Evolutionary conservation across 92 coral and sea anemone species (phyloP), one percentile per base, ranked within the genome.

Genomic region (Zoanthus sansibaricus): DNA sequence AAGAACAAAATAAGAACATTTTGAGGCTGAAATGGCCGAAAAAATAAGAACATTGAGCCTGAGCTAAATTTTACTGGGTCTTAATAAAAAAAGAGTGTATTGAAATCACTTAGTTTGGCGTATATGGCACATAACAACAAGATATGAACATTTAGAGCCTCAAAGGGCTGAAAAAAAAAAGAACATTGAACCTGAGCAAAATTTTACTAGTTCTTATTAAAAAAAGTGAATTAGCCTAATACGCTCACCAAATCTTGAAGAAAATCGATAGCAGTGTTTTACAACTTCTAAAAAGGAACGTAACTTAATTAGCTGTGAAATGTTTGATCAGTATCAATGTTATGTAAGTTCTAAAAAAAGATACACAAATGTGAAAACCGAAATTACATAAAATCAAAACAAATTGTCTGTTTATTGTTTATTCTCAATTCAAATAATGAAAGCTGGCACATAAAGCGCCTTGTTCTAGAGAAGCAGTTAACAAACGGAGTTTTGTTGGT

Each of bases 391-490:
- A 49, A 18, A 30, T 9, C 10, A 45, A 79, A 64, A 79, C 49
- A 12, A 47, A 46, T 37, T 16, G 18, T n/a, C 66, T 47, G 21
- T 42, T 48, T 18, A 17, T 18, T 16, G 13, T 80, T 80, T 48
- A 44, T 17, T 42, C 58, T 64, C 51, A 11, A 47, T 64, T 80
- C 45, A 80, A 52, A 80, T 66, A 80, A 80, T 80, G 62, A 66
- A 80, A 45, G 66, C 75, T 66, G 32, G 74, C 32, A 20, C 15
- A 64, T 17, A 66, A 68, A 46, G 74, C 58, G 58, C 70, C 85
- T 80, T 80, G 75, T 80, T 90, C 77, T 75, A 87, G 54, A 75
- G 75, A 54, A 82, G 46, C 70, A 55, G 84, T 59, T 87, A 90
- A 87, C 79, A 61, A 75, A 76, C 79, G 58, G 77, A 82, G 70